These are phyloP conservation scores for Puma concolor DNA, from an alignment of 2,113 vertebrate species.

Conservation along the genomic window DNA sequence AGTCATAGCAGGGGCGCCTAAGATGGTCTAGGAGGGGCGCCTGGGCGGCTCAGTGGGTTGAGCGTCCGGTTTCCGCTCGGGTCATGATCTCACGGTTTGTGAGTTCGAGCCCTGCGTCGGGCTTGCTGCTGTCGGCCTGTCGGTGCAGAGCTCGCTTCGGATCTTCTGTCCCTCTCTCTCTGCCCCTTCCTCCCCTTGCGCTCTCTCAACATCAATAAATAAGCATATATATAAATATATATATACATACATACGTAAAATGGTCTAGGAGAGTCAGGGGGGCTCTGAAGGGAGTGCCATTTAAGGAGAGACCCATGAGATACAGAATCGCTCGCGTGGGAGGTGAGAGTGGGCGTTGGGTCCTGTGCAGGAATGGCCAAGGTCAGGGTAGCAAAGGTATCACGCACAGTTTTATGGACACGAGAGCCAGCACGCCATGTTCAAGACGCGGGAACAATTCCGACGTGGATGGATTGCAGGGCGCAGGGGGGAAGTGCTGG, in stretches of 20 bases:
- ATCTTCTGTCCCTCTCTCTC: no score
- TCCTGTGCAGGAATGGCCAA: not conserved
- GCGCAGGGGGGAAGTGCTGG: not conserved
- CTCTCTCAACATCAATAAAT: no score
- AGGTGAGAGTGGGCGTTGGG: accelerated
- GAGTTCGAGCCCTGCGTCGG: no score
- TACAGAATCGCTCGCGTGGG: not conserved
- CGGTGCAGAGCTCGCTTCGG: no score
- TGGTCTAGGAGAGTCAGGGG: not conserved
- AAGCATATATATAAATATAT: no score
- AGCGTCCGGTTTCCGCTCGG: no score
- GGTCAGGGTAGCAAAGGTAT: not conserved
- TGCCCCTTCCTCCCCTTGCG: no score
- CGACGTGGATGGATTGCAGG: not conserved
- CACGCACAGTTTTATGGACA: accelerated
- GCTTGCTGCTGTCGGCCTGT: no score
- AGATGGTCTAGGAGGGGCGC: no score
- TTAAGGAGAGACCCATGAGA: not conserved
- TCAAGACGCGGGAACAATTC: not conserved
- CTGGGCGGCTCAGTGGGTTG: no score
- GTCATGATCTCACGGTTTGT: no score
- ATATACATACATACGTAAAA: no score
- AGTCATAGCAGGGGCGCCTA: not conserved
- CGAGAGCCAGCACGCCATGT: accelerated
- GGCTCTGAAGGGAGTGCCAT: not conserved